These are phyloP conservation scores for Masticophis lateralis DNA, from an alignment of 2,797 vertebrate species.

Conservation along the genomic window DNA sequence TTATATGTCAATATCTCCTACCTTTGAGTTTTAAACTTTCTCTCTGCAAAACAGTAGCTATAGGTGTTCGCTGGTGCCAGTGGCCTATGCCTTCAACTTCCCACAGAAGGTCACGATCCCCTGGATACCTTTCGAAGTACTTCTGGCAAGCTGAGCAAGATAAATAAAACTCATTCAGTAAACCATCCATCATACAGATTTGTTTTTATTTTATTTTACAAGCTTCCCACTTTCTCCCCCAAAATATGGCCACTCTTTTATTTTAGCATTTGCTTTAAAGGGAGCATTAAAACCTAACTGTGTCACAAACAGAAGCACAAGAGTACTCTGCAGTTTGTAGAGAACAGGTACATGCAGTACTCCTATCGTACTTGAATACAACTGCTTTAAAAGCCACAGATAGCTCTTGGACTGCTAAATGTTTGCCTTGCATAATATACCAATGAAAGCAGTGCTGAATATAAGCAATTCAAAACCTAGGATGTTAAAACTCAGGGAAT, in stretches of 20 bases:
- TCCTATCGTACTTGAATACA: neutral
- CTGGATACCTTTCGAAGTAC: conserved; percentile 80
- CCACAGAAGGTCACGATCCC: conserved; percentile 78
- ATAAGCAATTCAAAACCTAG: neutral
- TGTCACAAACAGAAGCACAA: neutral
- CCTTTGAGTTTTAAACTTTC: conserved; percentile 66
- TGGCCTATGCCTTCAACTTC: conserved; percentile 79
- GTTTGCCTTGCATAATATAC: neutral
- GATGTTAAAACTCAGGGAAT: neutral
- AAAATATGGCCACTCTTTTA: neutral
- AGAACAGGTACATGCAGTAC: neutral
- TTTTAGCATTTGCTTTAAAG: neutral
- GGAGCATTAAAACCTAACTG: neutral
- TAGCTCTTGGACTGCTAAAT: neutral
- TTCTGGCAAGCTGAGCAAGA: conserved; percentile 79
- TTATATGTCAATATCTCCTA: conserved; percentile 49
- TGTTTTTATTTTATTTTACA: neutral
- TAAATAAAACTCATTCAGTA: neutral
- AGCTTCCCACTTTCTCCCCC: neutral
- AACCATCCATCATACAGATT: no score
- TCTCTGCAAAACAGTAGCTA: conserved; percentile 68
- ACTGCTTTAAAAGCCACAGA: neutral
- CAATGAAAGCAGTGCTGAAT: neutral
- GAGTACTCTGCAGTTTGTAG: neutral
- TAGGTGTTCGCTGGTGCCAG: conserved; percentile 75